Percentiles rank a stretch among this genome's conserved stretches.
phyloP scores from a whole-genome alignment of 2,113 vertebrate genomes.

The Periophthalmus modestus region DNA sequence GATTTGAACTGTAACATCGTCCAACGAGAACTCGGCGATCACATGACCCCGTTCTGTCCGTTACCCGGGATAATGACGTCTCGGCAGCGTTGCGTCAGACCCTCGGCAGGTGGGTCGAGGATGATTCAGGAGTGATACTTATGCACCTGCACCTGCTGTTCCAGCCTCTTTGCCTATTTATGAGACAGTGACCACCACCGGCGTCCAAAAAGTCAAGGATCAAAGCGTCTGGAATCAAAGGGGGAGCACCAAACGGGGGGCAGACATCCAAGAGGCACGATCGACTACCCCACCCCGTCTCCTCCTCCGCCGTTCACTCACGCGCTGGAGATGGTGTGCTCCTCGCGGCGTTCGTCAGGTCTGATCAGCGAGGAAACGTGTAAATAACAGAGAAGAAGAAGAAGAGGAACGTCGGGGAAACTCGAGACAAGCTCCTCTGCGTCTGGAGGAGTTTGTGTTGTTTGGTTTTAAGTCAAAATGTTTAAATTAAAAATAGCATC shows the following conservation, averaged over 20 bases:
- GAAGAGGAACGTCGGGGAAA: too few relatives aligned
- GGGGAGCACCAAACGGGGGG: conserved; percentile 32
- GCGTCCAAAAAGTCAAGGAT: conserved; percentile 58
- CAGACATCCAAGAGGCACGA: conserved; percentile 35
- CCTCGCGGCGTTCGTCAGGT: background rate
- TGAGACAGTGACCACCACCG: conserved; percentile 52
- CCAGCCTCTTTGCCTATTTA: conserved; percentile 54
- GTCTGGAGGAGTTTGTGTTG: background rate
- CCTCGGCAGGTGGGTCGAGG: conserved; percentile 47
- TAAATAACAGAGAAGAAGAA: too few relatives aligned
- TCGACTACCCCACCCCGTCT: background rate
- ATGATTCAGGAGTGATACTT: conserved; percentile 58
- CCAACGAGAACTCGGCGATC: too few relatives aligned
- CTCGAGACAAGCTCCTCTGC: too few relatives aligned
- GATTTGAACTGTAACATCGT: background rate
- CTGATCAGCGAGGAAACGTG: too few relatives aligned
- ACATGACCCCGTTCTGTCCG: conserved; percentile 11
- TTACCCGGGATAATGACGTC: conserved; percentile 61
- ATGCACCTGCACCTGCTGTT: conserved; percentile 65
- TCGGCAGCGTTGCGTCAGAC: conserved; percentile 71
- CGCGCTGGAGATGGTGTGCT: background rate
- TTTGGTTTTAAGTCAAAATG: background rate
- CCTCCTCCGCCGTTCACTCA: background rate
- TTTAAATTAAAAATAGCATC: too few relatives aligned
- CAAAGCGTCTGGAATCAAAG: conserved; percentile 61